Evolutionary conservation across 2,113 vertebrate genomes (phyloP).

Genomic region (Lasiurus borealis): DNA sequence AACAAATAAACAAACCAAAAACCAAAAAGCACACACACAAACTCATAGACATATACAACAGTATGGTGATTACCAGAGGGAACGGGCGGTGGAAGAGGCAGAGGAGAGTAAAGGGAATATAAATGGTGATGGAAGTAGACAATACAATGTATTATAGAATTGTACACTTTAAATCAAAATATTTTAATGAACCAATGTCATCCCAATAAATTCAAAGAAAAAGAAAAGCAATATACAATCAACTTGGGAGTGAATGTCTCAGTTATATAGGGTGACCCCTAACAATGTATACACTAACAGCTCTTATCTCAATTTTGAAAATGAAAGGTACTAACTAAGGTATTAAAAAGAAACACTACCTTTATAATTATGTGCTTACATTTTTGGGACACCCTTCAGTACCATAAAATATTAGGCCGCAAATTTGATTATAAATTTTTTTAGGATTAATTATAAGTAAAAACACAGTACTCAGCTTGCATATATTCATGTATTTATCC

Average conservation of each 20-base stretch:
- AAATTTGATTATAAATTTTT: conserved; percentile 24
- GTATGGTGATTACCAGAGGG: background rate
- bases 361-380: no score
- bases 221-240: conserved; percentile 46
- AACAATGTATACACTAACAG: no score
- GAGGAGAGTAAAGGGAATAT: background rate
- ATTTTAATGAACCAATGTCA: background rate
- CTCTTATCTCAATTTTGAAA: no score
- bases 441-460: background rate
- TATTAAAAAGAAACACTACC: no score
- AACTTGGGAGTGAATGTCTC: background rate
- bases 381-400: background rate
- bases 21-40: background rate
- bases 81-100: background rate
- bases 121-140: background rate
- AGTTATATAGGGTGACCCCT: background rate
- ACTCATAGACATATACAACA: background rate
- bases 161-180: background rate
- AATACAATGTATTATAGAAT: background rate
- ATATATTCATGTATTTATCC: background rate
- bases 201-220: background rate
- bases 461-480: background rate
- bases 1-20: background rate
- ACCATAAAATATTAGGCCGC: background rate
- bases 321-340: no score